Percentiles rank a stretch among this genome's conserved stretches.
These are phyloP conservation scores for Coelinius sp. DNA, from an alignment of 2,888 invertebrate genomes.

Conservation along the genomic window DNA sequence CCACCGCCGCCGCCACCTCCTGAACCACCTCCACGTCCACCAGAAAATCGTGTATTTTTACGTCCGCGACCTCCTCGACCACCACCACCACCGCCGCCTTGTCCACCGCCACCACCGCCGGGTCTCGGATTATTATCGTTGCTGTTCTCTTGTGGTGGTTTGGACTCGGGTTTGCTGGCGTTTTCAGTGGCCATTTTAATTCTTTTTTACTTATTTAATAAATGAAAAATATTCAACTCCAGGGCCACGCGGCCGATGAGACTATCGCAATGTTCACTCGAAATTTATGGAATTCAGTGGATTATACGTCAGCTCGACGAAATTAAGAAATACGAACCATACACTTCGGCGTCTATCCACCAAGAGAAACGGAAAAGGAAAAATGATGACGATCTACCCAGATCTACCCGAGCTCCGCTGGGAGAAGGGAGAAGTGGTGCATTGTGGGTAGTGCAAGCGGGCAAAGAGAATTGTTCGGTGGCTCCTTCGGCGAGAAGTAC, in stretches of 20 bases:
- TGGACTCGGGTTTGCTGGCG: constrained; percentile 57
- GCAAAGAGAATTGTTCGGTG: not conserved
- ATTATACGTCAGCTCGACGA: not conserved
- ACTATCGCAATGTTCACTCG: not conserved
- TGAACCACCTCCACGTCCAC: constrained; percentile 52
- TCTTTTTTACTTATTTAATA: constrained; percentile 7
- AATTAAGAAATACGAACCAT: not conserved
- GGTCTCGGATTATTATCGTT: constrained; percentile 58
- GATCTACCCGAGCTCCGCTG: too few species aligned
- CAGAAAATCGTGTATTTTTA: too few species aligned
- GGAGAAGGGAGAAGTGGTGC: not conserved
- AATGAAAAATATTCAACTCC: constrained; percentile 24
- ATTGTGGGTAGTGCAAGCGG: not conserved
- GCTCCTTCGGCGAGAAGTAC: not conserved
- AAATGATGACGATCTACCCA: not conserved
- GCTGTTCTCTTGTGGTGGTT: constrained; percentile 54
- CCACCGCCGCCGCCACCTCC: constrained; percentile 51
- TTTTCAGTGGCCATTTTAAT: constrained; percentile 58
- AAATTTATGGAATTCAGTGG: not conserved
- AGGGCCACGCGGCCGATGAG: constrained; percentile 36
- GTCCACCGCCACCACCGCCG: constrained; percentile 45
- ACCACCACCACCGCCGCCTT: constrained; percentile 50
- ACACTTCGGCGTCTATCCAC: not conserved
- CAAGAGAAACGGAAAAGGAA: not conserved
- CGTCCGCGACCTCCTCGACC: constrained; percentile 48